Evolutionary conservation across 1,140 invertebrate species (phyloP).

Genomic region (Trachymyrmex cornetzi): DNA sequence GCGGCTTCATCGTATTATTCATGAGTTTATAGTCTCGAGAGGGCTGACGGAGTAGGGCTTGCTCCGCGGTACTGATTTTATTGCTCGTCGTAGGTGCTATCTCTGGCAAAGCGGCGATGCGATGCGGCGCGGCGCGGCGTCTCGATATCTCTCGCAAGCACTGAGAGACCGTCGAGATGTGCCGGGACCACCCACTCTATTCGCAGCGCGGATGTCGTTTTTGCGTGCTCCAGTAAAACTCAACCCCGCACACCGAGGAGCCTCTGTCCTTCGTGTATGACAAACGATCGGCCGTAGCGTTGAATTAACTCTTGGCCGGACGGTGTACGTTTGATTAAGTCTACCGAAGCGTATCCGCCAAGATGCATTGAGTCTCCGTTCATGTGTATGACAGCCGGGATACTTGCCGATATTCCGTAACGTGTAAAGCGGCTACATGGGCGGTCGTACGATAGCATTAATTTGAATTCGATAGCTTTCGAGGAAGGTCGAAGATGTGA

Average conservation of each 20-base stretch:
- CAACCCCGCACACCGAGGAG: conserved; percentile 11
- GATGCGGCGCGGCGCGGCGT: conserved; percentile 6
- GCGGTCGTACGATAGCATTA: conserved; percentile 35
- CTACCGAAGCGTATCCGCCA: conserved; percentile 63
- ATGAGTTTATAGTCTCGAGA: conserved; percentile 40
- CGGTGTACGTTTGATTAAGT: conserved; percentile 69
- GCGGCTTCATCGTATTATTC: conserved; percentile 57
- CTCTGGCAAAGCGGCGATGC: conserved; percentile 11
- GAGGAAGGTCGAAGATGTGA: neutral
- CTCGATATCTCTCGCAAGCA: conserved; percentile 7
- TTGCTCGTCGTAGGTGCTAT: conserved; percentile 46
- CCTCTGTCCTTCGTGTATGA: conserved; percentile 63
- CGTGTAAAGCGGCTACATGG: conserved; percentile 59
- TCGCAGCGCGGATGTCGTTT: conserved; percentile 44
- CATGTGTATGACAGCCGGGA: conserved; percentile 25
- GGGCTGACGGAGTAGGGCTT: neutral
- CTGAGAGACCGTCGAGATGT: neutral
- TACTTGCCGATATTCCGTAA: conserved; percentile 45
- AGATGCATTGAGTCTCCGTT: conserved; percentile 64
- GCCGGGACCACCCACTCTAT: conserved; percentile 54
- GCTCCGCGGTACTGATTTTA: conserved; percentile 27
- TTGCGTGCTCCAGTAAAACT: conserved; percentile 45
- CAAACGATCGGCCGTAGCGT: conserved; percentile 68
- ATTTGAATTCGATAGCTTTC: conserved; percentile 31
- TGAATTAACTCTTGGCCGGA: conserved; percentile 68